phyloP scores from a whole-genome alignment of 2,797 vertebrate genomes.

The Pangasius larnaudii region DNA sequence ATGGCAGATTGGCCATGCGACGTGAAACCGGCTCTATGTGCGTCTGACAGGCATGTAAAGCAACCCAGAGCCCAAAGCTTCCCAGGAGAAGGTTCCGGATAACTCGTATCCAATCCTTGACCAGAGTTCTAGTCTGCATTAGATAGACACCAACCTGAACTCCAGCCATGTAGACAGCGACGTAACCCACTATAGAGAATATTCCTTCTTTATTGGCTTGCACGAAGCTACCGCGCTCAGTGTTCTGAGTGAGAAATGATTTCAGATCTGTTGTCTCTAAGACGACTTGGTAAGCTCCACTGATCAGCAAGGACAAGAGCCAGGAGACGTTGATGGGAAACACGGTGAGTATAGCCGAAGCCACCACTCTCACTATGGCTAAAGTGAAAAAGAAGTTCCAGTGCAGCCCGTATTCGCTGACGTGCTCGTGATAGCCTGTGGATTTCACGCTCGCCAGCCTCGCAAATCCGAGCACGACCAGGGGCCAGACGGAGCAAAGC shows the following conservation, averaged over 20 bases:
- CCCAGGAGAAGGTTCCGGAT: conserved; percentile 68
- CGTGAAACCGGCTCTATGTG: conserved; percentile 85
- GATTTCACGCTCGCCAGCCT: conserved; percentile 85
- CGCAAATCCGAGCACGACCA: conserved; percentile 84
- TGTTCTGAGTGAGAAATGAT: conserved; percentile 80
- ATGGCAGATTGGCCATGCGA: conserved; percentile 88
- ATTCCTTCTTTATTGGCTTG: conserved; percentile 93
- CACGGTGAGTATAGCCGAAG: conserved; percentile 79
- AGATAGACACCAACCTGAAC: conserved; percentile 87
- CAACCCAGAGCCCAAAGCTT: conserved; percentile 67
- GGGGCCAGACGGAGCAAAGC: conserved; percentile 81
- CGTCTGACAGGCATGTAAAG: conserved; percentile 72
- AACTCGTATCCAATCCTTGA: conserved; percentile 80
- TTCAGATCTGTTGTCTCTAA: conserved; percentile 84
- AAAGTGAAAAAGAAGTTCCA: conserved; percentile 99
- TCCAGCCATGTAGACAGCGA: conserved; percentile 88
- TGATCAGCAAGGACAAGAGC: conserved; percentile 77
- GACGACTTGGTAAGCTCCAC: conserved; percentile 79
- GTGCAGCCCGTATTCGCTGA: conserved; percentile 92
- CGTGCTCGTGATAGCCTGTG: conserved; percentile 88
- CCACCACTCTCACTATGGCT: conserved; percentile 81
- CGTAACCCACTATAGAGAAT: conserved; percentile 85
- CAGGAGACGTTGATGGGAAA: conserved; percentile 78
- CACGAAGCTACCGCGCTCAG: conserved; percentile 80
- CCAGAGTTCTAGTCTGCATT: conserved; percentile 71